Percentiles rank a stretch among this genome's conserved stretches.
phyloP scores from a whole-genome alignment of 2,888 invertebrate genomes.

The Sipha maydis region DNA sequence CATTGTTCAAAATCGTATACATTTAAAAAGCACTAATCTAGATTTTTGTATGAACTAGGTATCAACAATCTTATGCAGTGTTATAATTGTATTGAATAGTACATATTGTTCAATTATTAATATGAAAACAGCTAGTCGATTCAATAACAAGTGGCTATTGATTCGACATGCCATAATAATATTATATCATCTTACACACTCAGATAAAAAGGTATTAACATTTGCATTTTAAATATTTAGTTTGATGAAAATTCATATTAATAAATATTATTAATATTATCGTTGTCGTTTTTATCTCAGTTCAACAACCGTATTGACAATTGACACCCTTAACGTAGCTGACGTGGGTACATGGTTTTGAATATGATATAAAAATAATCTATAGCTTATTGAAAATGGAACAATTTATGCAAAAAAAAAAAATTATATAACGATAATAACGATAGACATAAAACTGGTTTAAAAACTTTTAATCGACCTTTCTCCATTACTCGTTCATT shows the following conservation, averaged over 20 bases:
- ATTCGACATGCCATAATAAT: not conserved
- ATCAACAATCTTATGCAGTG: too few relatives aligned
- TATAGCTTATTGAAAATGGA: not conserved
- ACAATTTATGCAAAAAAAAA: constrained; percentile 42
- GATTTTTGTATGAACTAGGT: too few relatives aligned
- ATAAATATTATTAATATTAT: too few relatives aligned
- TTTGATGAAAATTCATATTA: not conserved
- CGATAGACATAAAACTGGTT: constrained; percentile 50
- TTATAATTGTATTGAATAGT: too few relatives aligned
- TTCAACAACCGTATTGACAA: not conserved
- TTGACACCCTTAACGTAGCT: constrained; percentile 4
- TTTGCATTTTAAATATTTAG: not conserved
- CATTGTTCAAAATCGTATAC: too few relatives aligned
- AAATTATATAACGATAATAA: constrained; percentile 39
- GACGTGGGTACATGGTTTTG: not conserved
- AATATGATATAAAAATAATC: not conserved
- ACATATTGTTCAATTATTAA: not conserved
- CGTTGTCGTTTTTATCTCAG: not conserved
- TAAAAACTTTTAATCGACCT: constrained; percentile 25
- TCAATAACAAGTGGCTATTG: not conserved
- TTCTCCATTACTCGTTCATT: constrained; percentile 46
- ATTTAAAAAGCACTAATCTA: too few relatives aligned
- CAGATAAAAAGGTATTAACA: not conserved
- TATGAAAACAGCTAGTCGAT: not conserved
- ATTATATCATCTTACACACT: not conserved